Percentiles rank a stretch among this genome's conserved stretches.
Evolutionary conservation across 92 coral and sea anemone species (phyloP).

Genomic region (Zoanthus gigantus): DNA sequence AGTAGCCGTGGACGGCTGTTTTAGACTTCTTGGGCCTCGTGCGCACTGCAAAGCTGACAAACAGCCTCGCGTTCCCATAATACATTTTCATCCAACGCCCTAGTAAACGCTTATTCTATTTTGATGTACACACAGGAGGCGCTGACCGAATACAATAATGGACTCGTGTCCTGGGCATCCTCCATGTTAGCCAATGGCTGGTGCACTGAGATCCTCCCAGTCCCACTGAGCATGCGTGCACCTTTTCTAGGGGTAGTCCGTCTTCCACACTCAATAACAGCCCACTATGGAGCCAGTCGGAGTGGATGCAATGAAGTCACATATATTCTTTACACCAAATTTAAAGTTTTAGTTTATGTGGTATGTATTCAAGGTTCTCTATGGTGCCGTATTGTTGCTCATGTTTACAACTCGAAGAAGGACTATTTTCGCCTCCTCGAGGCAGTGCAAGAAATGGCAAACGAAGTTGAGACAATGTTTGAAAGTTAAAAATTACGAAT

Average conservation of each 20-base stretch:
- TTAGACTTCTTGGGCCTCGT: too few species aligned
- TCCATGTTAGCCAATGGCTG: conserved; percentile 74
- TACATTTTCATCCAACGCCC: too few species aligned
- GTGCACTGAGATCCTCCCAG: conserved; percentile 76
- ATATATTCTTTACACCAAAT: neutral
- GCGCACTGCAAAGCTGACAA: too few species aligned
- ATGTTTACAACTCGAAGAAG: conserved; percentile 19
- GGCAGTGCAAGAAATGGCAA: conserved; percentile 20
- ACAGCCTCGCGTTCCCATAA: too few species aligned
- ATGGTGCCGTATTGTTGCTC: conserved; percentile 31
- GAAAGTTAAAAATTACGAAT: neutral
- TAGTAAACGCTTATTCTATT: neutral
- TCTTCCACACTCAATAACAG: conserved; percentile 61
- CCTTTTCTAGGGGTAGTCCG: conserved; percentile 80
- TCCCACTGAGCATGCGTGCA: conserved; percentile 85
- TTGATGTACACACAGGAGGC: conserved; percentile 34
- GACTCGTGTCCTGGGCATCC: conserved; percentile 80
- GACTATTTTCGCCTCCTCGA: conserved; percentile 21
- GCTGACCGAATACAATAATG: conserved; percentile 66
- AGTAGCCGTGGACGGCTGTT: too few species aligned
- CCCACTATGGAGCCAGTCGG: conserved; percentile 68
- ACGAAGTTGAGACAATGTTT: neutral
- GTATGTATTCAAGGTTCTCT: conserved; percentile 17
- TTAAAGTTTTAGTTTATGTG: conserved; percentile 16
- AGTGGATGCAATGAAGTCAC: conserved; percentile 46